phyloP scores from a whole-genome alignment of 2,113 vertebrate genomes.

The Chaetorhynchus papuensis region DNA sequence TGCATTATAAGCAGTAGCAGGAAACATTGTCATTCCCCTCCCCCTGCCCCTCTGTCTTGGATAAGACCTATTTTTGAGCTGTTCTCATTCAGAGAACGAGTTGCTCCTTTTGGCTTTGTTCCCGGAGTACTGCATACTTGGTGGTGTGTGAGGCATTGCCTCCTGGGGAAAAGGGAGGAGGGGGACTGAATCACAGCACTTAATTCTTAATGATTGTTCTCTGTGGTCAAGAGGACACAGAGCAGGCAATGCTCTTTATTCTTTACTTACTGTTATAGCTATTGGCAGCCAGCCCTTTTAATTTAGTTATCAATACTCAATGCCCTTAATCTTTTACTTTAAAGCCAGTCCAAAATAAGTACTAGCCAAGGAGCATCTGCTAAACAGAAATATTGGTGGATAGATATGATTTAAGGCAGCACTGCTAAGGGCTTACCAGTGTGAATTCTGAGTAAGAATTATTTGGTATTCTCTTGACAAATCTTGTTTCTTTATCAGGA shows the following conservation, averaged over 20 bases:
- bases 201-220: conserved; percentile 71
- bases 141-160: conserved; percentile 41
- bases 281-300: conserved; percentile 64
- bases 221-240: conserved; percentile 64
- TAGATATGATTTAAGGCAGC: neutral
- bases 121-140: conserved; percentile 30
- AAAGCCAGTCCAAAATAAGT: conserved; percentile 33
- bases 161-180: conserved; percentile 33
- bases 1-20: neutral
- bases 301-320: conserved; percentile 64
- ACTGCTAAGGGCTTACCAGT: neutral
- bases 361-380: conserved; percentile 11
- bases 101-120: conserved; percentile 48
- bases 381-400: conserved; percentile 10
- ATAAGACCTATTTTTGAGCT: conserved; percentile 51
- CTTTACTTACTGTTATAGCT: conserved; percentile 62
- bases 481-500: conserved; percentile 1
- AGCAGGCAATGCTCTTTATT: conserved; percentile 57
- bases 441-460: neutral
- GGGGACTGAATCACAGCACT: conserved; percentile 54
- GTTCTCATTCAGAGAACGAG: conserved; percentile 50
- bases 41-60: neutral
- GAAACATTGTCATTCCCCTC: neutral
- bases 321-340: conserved; percentile 53
- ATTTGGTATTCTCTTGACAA: neutral